Conservation (phyloP, 92 coral and sea anemone genomes). For the Epizoanthus illoricatus region DNA sequence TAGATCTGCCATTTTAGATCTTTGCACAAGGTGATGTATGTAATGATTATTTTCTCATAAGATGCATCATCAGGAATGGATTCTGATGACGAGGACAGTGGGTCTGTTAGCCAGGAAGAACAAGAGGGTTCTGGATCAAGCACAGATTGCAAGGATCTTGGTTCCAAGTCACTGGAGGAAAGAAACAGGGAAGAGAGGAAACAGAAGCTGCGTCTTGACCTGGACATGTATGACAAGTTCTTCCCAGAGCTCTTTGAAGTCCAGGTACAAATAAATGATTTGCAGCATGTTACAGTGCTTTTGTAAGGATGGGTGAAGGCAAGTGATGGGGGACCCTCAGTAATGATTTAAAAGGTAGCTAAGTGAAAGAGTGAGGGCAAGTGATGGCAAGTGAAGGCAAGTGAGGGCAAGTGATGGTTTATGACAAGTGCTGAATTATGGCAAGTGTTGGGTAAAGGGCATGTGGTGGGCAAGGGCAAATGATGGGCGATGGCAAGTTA, state of each 20-base stretch:
- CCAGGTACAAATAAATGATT: slow-evolving; percentile 51
- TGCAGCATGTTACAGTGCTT: not conserved
- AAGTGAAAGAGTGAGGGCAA: too few species aligned
- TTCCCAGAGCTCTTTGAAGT: slow-evolving; percentile 79
- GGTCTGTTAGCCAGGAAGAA: slow-evolving; percentile 69
- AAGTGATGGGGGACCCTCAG: too few species aligned
- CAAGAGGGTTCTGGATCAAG: slow-evolving; percentile 46
- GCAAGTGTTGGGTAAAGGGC: too few species aligned
- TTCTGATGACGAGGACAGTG: slow-evolving; percentile 81
- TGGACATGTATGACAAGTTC: slow-evolving; percentile 82
- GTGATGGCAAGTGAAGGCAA: too few species aligned
- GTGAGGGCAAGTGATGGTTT: too few species aligned
- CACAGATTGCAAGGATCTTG: slow-evolving; percentile 17
- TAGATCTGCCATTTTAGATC: not conserved
- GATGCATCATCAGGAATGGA: slow-evolving; percentile 87
- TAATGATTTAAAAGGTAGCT: too few species aligned
- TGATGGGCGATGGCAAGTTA: too few species aligned
- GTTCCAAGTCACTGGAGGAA: not conserved
- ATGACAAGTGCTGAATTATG: too few species aligned
- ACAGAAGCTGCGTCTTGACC: slow-evolving; percentile 69
- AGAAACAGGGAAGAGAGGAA: slow-evolving; percentile 19
- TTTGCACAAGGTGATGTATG: not conserved
- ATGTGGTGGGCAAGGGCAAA: too few species aligned
- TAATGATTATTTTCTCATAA: not conserved
- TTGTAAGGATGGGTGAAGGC: not conserved